These are phyloP conservation scores for Phasianus colchicus DNA, from an alignment of 2,113 vertebrate genomes.

Conservation along the genomic window DNA sequence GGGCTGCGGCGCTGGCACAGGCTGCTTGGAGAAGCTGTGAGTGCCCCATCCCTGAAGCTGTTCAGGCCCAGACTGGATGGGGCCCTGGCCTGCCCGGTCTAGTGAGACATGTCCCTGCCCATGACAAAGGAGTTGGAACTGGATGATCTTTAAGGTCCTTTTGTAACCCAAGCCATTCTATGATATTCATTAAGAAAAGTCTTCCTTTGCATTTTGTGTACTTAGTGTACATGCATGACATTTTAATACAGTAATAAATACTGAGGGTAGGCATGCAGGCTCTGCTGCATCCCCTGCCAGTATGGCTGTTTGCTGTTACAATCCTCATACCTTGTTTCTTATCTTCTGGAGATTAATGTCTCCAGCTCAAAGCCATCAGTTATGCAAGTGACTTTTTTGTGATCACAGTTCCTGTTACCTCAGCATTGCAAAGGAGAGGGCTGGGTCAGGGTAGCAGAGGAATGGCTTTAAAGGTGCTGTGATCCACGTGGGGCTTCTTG, in stretches of 20 bases:
- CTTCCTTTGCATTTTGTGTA: neutral
- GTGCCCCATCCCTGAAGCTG: neutral
- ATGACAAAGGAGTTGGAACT: neutral
- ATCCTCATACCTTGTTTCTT: neutral
- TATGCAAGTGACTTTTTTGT: neutral
- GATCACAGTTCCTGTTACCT: rapidly evolving
- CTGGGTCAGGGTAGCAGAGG: neutral
- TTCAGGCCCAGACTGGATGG: neutral
- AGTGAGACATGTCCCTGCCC: neutral
- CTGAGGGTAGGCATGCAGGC: neutral
- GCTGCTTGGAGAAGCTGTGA: neutral
- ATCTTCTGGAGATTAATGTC: neutral
- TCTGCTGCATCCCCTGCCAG: neutral
- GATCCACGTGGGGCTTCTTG: neutral
- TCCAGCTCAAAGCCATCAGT: neutral
- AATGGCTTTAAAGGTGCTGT: neutral
- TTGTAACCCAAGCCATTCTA: neutral
- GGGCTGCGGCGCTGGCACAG: neutral
- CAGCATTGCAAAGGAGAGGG: neutral
- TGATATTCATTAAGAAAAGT: neutral
- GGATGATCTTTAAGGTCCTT: neutral
- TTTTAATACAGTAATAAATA: neutral
- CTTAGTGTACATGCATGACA: neutral
- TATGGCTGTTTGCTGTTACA: neutral
- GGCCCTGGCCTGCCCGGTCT: neutral